phyloP scores from a whole-genome alignment of 2,888 invertebrate species.

The Drosophila macrothrix region DNA sequence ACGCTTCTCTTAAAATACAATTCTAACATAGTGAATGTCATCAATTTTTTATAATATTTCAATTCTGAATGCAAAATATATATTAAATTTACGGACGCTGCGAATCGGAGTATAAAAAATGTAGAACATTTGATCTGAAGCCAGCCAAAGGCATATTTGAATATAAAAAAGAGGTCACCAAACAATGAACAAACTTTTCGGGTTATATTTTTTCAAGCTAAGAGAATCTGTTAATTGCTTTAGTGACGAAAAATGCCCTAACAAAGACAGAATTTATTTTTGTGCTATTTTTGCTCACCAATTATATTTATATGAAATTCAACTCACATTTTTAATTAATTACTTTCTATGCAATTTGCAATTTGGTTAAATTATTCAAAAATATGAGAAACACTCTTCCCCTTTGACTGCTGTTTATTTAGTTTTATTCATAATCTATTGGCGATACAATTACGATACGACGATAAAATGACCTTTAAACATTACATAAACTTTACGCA shows the following conservation, averaged over 20 bases:
- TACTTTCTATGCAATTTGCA: background rate
- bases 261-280: background rate
- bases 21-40: background rate
- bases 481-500: constrained; percentile 27
- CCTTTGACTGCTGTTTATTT: background rate
- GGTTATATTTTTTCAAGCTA: background rate
- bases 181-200: background rate
- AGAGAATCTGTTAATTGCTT: background rate
- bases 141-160: background rate
- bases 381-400: background rate
- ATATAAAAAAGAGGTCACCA: background rate
- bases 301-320: background rate
- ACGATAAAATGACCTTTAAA: constrained; percentile 33
- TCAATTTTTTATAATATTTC: background rate
- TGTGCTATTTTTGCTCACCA: background rate
- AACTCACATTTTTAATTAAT: background rate
- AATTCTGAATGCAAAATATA: background rate
- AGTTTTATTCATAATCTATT: constrained; percentile 17
- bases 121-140: background rate
- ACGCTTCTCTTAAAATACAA: background rate
- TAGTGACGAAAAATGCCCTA: background rate
- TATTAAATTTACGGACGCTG: background rate
- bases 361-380: background rate
- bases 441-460: constrained; percentile 1
- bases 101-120: background rate